Evolutionary conservation across 2,113 vertebrate species (phyloP), one percentile per base, ranked within the genome.

Genomic region (Lathamus discolor): DNA sequence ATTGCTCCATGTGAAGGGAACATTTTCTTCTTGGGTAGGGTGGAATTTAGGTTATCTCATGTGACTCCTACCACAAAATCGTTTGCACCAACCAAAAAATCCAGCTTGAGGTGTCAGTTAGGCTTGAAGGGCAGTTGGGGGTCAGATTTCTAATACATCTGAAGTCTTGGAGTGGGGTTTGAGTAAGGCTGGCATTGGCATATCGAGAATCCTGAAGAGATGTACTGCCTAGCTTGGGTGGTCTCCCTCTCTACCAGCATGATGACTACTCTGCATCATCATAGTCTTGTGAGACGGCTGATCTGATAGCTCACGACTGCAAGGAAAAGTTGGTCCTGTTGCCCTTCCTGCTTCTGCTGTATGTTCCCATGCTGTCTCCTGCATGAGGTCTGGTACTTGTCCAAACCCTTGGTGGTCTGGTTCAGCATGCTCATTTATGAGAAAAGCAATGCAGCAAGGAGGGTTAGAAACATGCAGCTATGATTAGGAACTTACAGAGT

Each of bases 351-450:
- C 82, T 86, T 85, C 79, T 51, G 25, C 39, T 95, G 29, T 51
- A 62, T 44, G 18, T 92, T 96, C 96, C 89, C 94, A 91, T 92
- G 57, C 52, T 87, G 39, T 44, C 57, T 96, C 86, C 94, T 89
- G 83, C 95, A 91, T 84, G 91, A 95, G 75, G 39, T 89, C 83
- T 97, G 93, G 84, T 95, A 46, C 4, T 37, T 64, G 44, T 93
- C 89, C 95, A 96, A 87, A 74, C 81, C 35, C 84, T 95, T 89
- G 86, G 83, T 95, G 95, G 94, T 96, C 94, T 91, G 52, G 57
- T 91, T 96, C 84, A 76, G 77, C 44, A 14, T 35, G 73, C 68
- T 15, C 55, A 84, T 62, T 86, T 93, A 31, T 76, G 89, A 85
- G 84, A 82, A 88, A 92, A 64, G 77, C 35, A 91, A 44, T 43